Percentiles rank a stretch among this genome's conserved stretches.
Conservation (phyloP, 2,888 invertebrate species). For the Rhabditoides inermis region DNA sequence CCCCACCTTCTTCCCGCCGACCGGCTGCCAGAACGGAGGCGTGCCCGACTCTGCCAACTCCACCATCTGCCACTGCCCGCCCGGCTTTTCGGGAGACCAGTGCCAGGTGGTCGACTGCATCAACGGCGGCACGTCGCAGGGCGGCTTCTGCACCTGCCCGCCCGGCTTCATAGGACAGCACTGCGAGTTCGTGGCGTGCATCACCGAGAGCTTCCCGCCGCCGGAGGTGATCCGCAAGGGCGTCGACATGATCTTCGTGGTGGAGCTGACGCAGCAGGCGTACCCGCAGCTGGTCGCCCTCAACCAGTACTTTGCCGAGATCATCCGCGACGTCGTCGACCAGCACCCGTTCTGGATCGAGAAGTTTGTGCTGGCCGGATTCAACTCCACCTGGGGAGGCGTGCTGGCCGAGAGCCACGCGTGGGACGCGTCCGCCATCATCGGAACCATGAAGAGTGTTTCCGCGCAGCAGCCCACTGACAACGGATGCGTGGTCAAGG, state of each 20-base stretch:
- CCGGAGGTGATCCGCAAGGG: constrained; percentile 18
- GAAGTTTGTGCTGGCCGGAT: constrained; percentile 29
- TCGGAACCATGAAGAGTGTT: constrained; percentile 11
- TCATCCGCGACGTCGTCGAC: constrained; percentile 23
- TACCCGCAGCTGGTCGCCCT: constrained; percentile 13
- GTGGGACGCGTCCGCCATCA: constrained; percentile 11
- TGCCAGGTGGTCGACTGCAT: constrained; percentile 32
- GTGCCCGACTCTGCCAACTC: constrained; percentile 20
- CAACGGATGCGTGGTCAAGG: constrained; percentile 21
- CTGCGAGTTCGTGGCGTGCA: constrained; percentile 28
- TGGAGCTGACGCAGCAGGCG: constrained; percentile 25
- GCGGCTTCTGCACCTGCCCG: constrained; percentile 26
- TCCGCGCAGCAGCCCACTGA: constrained; percentile 13
- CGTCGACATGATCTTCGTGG: constrained; percentile 35
- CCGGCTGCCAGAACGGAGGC: constrained; percentile 38
- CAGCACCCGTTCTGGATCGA: constrained; percentile 26
- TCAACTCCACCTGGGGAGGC: constrained; percentile 34
- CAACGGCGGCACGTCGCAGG: constrained; percentile 32
- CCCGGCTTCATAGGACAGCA: constrained; percentile 27
- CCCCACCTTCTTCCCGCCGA: constrained; percentile 28
- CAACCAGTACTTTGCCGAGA: constrained; percentile 17
- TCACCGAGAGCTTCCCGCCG: constrained; percentile 16
- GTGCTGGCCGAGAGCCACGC: constrained; percentile 16
- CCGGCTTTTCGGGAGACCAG: constrained; percentile 27
- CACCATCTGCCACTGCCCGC: constrained; percentile 39